Conservation (phyloP, 2,113 vertebrate genomes). For the Ptyas mucosa region DNA sequence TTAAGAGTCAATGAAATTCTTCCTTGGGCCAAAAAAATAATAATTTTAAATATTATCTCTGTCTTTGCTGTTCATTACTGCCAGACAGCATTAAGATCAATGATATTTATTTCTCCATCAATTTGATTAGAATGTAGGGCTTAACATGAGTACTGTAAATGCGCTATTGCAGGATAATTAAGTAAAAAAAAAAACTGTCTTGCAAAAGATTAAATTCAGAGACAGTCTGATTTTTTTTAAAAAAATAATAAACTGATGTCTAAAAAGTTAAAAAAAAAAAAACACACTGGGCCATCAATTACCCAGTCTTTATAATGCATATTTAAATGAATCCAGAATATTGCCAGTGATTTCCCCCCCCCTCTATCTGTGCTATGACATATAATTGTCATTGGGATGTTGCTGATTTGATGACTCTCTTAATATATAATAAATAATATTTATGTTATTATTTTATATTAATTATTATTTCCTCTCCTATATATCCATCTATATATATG, state of each 20-base stretch:
- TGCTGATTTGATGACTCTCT: not conserved
- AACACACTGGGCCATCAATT: not conserved
- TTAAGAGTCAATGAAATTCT: not conserved
- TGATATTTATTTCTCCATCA: not conserved
- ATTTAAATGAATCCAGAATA: not conserved
- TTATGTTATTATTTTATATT: no score
- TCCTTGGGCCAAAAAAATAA: not conserved
- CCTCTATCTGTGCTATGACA: not conserved
- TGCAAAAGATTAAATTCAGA: not conserved
- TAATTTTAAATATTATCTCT: not conserved
- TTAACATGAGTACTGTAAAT: not conserved
- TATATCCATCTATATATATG: no score
- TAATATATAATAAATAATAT: not conserved
- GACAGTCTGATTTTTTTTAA: not conserved
- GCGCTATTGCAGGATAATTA: not conserved
- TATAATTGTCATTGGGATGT: not conserved
- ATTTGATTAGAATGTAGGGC: not conserved
- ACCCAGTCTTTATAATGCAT: not conserved
- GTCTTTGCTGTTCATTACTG: not conserved
- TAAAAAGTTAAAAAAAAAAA: not conserved
- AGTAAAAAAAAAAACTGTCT: not conserved
- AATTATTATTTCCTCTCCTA: no score
- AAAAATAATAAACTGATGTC: not conserved
- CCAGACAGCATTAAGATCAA: not conserved
- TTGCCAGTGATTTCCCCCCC: not conserved